Evolutionary conservation across 2,113 vertebrate species (phyloP).

Genomic region (Actinemys pallida): DNA sequence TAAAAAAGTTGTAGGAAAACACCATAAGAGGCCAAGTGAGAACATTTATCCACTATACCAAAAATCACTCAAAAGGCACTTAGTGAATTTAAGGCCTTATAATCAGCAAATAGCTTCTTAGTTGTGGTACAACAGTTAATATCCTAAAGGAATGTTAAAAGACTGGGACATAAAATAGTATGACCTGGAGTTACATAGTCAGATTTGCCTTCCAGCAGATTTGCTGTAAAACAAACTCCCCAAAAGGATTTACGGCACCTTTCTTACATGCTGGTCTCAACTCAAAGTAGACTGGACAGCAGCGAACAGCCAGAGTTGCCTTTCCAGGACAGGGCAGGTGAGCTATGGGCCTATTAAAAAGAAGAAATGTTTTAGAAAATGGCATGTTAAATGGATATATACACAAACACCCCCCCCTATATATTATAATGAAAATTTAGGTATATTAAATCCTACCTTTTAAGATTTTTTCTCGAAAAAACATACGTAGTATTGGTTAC

Average conservation of each 20-base stretch:
- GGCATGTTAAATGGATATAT: rapidly evolving
- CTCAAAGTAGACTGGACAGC: slow-evolving; percentile 94
- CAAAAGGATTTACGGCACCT: slow-evolving; percentile 74
- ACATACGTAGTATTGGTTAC: slow-evolving; percentile 95
- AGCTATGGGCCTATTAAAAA: slow-evolving; percentile 87
- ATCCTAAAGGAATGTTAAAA: neutral
- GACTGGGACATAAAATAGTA: neutral
- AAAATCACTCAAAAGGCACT: neutral
- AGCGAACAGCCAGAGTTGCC: slow-evolving; percentile 96
- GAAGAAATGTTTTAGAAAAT: neutral
- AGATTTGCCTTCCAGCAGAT: neutral
- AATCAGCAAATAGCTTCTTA: slow-evolving; percentile 18
- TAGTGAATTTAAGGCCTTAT: neutral
- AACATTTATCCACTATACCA: neutral
- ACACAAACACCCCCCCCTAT: neutral
- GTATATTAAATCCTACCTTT: slow-evolving; percentile 82
- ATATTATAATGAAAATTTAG: neutral
- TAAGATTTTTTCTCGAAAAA: slow-evolving; percentile 94
- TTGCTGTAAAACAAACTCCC: neutral
- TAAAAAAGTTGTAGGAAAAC: slow-evolving; percentile 3
- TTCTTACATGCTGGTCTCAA: slow-evolving; percentile 80
- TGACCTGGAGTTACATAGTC: neutral
- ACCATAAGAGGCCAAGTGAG: slow-evolving; percentile 9
- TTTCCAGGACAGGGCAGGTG: slow-evolving; percentile 94
- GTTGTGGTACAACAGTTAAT: neutral